phyloP scores from a whole-genome alignment of 2,113 vertebrate genomes.

The Carassius carassius region DNA sequence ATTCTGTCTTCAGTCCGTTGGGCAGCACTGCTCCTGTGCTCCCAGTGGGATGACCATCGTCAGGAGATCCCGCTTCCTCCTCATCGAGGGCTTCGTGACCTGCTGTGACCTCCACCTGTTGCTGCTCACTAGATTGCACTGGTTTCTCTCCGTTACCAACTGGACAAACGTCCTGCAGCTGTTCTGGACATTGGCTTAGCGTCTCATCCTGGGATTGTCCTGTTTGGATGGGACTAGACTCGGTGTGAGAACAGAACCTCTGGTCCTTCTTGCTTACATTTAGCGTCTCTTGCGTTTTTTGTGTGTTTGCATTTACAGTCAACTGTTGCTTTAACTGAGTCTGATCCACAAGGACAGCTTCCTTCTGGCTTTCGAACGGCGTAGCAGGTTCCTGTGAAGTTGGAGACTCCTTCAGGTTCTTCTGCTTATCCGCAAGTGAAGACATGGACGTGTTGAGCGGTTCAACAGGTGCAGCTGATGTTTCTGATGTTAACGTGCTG shows the following conservation, averaged over 20 bases:
- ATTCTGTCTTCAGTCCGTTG: constrained; percentile 87
- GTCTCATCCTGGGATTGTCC: neutral
- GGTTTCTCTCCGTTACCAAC: neutral
- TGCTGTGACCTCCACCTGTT: constrained; percentile 14
- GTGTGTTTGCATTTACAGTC: neutral
- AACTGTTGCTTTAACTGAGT: neutral
- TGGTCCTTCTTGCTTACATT: neutral
- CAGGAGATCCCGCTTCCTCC: constrained; percentile 6
- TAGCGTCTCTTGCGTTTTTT: neutral
- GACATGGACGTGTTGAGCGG: neutral
- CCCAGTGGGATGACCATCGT: constrained; percentile 33
- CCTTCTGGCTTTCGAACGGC: neutral
- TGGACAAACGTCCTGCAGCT: neutral
- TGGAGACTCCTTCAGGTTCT: neutral
- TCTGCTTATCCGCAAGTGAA: constrained; percentile 19
- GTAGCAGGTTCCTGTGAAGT: neutral
- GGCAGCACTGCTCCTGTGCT: constrained; percentile 68
- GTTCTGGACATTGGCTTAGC: neutral
- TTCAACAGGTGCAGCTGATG: neutral
- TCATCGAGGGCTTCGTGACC: neutral
- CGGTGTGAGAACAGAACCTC: neutral
- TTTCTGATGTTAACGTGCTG: neutral
- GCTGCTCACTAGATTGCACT: neutral
- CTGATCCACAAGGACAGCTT: neutral
- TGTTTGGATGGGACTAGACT: neutral